Base-by-base conservation (phyloP, 2,888 invertebrate species). In the Deladenus siricidicola region DNA sequence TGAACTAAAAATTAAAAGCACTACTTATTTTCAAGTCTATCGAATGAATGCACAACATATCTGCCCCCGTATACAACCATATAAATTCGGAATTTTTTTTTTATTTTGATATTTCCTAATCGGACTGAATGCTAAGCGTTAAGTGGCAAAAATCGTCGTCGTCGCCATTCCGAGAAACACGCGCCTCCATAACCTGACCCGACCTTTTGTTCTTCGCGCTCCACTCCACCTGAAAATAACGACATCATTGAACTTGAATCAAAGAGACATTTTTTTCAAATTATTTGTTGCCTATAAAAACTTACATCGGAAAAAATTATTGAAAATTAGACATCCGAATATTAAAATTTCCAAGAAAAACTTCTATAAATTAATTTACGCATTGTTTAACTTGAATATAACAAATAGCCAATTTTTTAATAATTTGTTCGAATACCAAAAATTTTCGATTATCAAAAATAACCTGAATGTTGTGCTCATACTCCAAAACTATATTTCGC, bases 61-160 rank as follows among this genome's bases (percentile, higher is more conserved):
- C n/a, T n/a, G n/a, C n/a, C n/a, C n/a, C n/a, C n/a, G n/a, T n/a
- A n/a, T n/a, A n/a, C n/a, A n/a, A n/a, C n/a, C n/a, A n/a, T n/a
- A n/a, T n/a, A n/a, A n/a, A n/a, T n/a, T n/a, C n/a, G n/a, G n/a
- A n/a, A n/a, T n/a, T n/a, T n/a, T n/a, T n/a, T n/a, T n/a, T n/a
- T n/a, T n/a, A n/a, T n/a, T n/a, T n/a, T n/a, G n/a, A n/a, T n/a
- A n/a, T n/a, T n/a, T n/a, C n/a, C n/a, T n/a, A n/a, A n/a, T 34
- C 39, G 8, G 39, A 10, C 14, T 34, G 39, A 34, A 60, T 23
- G 24, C 58, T 59, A 17, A 61, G 30, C 19, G 62, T 61, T 19
- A 63, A 19, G 43, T 61, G 61, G 24, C 63, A 64, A 34, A 61
- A 63, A 21, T 51, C 34, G 30, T 66, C 65, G 8, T 39, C 56